These are phyloP conservation scores for Artibeus jamaicensis DNA, from an alignment of 2,797 vertebrate species.

Conservation along the genomic window DNA sequence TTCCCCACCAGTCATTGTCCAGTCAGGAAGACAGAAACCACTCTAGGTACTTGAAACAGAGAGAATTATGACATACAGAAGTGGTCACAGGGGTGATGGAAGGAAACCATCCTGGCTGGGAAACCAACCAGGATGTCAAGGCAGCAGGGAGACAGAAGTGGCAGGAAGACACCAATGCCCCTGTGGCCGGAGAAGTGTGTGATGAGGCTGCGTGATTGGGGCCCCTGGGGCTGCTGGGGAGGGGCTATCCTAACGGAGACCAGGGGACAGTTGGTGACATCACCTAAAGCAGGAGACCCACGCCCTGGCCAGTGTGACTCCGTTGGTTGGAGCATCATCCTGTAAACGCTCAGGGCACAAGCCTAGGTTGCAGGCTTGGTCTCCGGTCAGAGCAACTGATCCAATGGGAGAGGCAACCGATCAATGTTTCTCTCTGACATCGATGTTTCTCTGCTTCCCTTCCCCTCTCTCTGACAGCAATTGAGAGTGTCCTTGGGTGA, in stretches of 20 bases:
- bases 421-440: too few relatives aligned
- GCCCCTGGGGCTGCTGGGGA: background rate
- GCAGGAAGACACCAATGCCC: background rate
- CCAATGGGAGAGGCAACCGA: too few relatives aligned
- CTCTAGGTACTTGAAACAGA: background rate
- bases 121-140: background rate
- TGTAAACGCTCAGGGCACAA: too few relatives aligned
- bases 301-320: too few relatives aligned
- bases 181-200: background rate
- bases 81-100: background rate
- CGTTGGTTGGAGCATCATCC: too few relatives aligned
- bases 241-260: background rate
- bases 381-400: too few relatives aligned
- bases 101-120: too few relatives aligned
- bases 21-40: background rate
- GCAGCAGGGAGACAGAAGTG: background rate
- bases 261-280: background rate
- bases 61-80: background rate
- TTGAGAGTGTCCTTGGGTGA: too few relatives aligned
- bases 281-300: background rate
- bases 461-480: too few relatives aligned
- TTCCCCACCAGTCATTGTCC: background rate
- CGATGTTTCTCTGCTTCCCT: too few relatives aligned
- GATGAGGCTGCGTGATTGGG: background rate
- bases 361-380: too few relatives aligned